Evolutionary conservation across 37 sponge, comb jelly and placozoan species (phyloP), one percentile per base, ranked within the genome.

Genomic region (Haliclona indistincta): DNA sequence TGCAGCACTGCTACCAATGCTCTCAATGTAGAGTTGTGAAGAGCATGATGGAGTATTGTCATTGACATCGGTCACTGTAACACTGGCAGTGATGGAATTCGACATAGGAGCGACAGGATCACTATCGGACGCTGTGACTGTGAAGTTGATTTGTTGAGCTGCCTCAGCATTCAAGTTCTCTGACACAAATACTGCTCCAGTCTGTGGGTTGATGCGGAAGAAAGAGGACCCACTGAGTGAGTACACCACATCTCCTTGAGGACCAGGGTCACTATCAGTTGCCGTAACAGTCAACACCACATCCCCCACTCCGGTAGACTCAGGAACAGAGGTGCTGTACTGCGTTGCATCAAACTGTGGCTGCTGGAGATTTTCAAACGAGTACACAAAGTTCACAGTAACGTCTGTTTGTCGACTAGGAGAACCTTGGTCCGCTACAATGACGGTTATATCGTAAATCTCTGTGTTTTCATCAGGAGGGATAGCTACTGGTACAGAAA

Each of bases 1-100:
- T n/a, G 60, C 74, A 60, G 66, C 36, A 23, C 63, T 79, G 45
- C 79, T 83, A 72, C 63, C 45, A 13, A 88, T 29, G 26, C 64
- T 44, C 2, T 38, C 49, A 54, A 66, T 74, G 74, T 86, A 79
- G 13, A 8, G 10, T 44, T 38, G n/a, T 36, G 33, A 17, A 29
- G 72, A 56, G 73, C 78, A 86, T 1, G 54, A 37, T 5, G 90
- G 90, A 7, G 67, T 3, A 40, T 90, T 90, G 40, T 85, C 91
- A 62, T 90, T 90, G 20, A 54, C 81, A 70, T 91, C 87, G 7
- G 34, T 19, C 26, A 91, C 88, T 22, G 35, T 30, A 3, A 86
- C 55, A 29, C 35, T 74, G 38, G 79, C 74, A 19, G 49, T 64
- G 7, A 84, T 76, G 15, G 44, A 25, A 45, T 54, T 58, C 64